phyloP scores from a whole-genome alignment of 1,140 invertebrate genomes.

The Planococcus citri region DNA sequence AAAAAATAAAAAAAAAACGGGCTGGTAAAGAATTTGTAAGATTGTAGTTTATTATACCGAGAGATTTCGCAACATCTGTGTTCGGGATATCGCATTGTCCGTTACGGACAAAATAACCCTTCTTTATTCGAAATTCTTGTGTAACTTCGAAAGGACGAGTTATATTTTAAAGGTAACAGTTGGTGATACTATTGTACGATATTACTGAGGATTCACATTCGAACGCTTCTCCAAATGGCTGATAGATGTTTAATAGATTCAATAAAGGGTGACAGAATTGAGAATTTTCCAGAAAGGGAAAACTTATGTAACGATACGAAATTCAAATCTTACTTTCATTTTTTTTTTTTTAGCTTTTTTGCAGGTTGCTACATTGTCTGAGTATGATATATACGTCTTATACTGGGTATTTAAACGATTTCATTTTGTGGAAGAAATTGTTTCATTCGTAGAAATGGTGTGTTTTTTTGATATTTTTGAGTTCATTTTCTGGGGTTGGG shows the following conservation, averaged over 20 bases:
- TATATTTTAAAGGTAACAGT: slow-evolving; percentile 20
- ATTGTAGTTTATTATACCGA: slow-evolving; percentile 13
- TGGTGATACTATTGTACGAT: slow-evolving; percentile 15
- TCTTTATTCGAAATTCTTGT: slow-evolving; percentile 17
- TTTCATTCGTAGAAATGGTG: too few relatives aligned
- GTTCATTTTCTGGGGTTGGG: too few relatives aligned
- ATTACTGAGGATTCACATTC: slow-evolving; percentile 13
- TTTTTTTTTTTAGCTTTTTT: not conserved
- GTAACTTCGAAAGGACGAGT: not conserved
- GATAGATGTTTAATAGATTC: slow-evolving; percentile 20
- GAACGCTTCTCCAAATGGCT: not conserved
- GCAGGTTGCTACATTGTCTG: not conserved
- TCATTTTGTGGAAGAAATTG: not conserved
- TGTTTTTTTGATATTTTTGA: too few relatives aligned
- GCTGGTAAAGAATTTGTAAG: slow-evolving; percentile 18
- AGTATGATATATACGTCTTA: not conserved
- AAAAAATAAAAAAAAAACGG: slow-evolving; percentile 9
- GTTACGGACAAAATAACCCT: slow-evolving; percentile 18
- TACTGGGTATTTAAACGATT: not conserved
- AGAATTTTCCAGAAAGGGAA: slow-evolving; percentile 8
- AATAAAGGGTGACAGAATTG: slow-evolving; percentile 12
- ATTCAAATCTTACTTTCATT: not conserved
- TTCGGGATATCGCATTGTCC: slow-evolving; percentile 10
- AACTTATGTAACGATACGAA: slow-evolving; percentile 19
- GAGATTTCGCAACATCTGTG: slow-evolving; percentile 16